A percentile compares a stretch with the other conserved stretches of the same genome.
Conservation (phyloP, 2,888 invertebrate species). For the Molorchus minor region DNA sequence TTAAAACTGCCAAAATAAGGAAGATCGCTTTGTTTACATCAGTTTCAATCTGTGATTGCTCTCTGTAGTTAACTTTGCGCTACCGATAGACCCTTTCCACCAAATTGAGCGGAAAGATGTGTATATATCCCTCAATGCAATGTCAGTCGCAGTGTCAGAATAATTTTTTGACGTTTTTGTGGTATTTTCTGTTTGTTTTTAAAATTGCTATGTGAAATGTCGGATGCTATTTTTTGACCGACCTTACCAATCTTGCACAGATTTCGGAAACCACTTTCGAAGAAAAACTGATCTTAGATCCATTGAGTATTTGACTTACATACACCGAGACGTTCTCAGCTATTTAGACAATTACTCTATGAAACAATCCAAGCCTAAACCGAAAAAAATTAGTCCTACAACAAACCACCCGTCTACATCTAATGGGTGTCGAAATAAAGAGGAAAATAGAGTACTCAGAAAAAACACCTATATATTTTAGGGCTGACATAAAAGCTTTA, state of each 20-base stretch:
- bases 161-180: too few species aligned
- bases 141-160: too few species aligned
- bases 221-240: conserved; percentile 41
- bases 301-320: conserved; percentile 44
- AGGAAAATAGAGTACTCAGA: conserved; percentile 10
- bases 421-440: conserved; percentile 10
- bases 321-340: conserved; percentile 42
- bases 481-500: conserved; percentile 26
- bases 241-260: conserved; percentile 36
- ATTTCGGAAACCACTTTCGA: conserved; percentile 23
- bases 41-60: too few species aligned
- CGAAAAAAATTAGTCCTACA: conserved; percentile 28
- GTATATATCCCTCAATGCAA: too few species aligned
- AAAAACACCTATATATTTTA: conserved; percentile 36
- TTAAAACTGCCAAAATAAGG: too few species aligned
- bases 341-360: conserved; percentile 41
- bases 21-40: too few species aligned
- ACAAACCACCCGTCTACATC: conserved; percentile 1
- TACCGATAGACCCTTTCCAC: too few species aligned
- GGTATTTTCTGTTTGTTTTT: background rate
- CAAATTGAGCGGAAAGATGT: too few species aligned
- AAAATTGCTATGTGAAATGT: conserved; percentile 34
- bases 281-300: conserved; percentile 41
- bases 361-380: conserved; percentile 30
- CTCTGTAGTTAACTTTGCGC: too few species aligned